Evolutionary conservation across 2,888 invertebrate species (phyloP).

Genomic region (Octodonta nipae): DNA sequence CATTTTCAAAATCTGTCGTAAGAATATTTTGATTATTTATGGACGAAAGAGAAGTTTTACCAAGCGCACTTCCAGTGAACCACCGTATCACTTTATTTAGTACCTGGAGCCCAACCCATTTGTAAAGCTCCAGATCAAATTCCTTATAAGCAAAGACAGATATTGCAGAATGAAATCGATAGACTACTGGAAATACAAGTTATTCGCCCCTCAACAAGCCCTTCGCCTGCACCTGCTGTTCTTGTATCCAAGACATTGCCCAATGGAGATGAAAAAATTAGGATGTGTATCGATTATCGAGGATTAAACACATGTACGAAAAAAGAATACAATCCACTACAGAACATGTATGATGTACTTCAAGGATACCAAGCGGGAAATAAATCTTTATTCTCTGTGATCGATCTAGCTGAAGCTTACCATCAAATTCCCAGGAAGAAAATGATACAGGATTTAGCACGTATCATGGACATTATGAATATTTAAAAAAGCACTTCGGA

Average conservation of each 20-base stretch:
- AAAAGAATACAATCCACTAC: slow-evolving; percentile 8
- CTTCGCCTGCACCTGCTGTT: slow-evolving; percentile 10
- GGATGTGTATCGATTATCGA: slow-evolving; percentile 10
- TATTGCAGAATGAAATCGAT: slow-evolving; percentile 6
- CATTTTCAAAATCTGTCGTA: no score
- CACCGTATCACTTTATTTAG: no score
- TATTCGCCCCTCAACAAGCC: slow-evolving; percentile 8
- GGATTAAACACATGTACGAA: slow-evolving; percentile 7
- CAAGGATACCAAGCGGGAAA: slow-evolving; percentile 7
- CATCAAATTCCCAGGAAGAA: slow-evolving; percentile 9
- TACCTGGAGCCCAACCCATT: no score
- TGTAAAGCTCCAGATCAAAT: slow-evolving; percentile 8
- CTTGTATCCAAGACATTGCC: slow-evolving; percentile 8
- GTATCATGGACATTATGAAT: slow-evolving; percentile 11
- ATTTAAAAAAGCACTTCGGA: slow-evolving; percentile 11
- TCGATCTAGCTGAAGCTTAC: slow-evolving; percentile 9
- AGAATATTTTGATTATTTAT: neutral
- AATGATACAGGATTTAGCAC: slow-evolving; percentile 9
- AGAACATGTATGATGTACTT: slow-evolving; percentile 6
- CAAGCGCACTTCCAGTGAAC: neutral
- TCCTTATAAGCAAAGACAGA: slow-evolving; percentile 7
- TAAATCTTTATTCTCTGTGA: slow-evolving; percentile 7
- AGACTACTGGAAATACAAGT: slow-evolving; percentile 5
- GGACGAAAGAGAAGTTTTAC: neutral
- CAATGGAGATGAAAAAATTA: slow-evolving; percentile 9